phyloP scores from a whole-genome alignment of 2,888 invertebrate species.

The Acanthoscelides obtectus region DNA sequence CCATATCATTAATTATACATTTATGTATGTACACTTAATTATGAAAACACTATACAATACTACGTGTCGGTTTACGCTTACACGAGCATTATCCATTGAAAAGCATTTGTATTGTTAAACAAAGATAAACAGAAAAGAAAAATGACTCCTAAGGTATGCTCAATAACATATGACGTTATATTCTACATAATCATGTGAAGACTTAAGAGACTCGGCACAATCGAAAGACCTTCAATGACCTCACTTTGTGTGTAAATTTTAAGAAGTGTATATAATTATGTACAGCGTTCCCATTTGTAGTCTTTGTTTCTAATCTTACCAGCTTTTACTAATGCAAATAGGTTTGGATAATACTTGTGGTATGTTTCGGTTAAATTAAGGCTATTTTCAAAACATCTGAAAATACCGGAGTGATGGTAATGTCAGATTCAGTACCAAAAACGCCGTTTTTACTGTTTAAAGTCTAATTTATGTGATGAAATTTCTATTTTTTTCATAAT shows the following conservation, averaged over 20 bases:
- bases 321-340: neutral
- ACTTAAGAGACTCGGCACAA: neutral
- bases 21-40: neutral
- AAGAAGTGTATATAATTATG: neutral
- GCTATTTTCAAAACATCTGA: no score
- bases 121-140: neutral
- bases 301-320: neutral
- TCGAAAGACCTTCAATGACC: neutral
- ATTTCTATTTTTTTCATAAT: no score
- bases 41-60: neutral
- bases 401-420: no score
- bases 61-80: neutral
- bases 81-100: neutral
- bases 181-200: neutral
- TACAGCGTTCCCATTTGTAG: neutral
- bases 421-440: no score
- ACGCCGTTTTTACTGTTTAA: no score
- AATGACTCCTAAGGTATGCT: neutral
- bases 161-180: neutral
- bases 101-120: neutral
- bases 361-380: no score
- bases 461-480: no score
- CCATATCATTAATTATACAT: neutral
- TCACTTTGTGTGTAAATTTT: neutral
- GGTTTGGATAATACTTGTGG: neutral